Base-by-base conservation (phyloP, 2,113 vertebrate genomes). In the Uria aalge region DNA sequence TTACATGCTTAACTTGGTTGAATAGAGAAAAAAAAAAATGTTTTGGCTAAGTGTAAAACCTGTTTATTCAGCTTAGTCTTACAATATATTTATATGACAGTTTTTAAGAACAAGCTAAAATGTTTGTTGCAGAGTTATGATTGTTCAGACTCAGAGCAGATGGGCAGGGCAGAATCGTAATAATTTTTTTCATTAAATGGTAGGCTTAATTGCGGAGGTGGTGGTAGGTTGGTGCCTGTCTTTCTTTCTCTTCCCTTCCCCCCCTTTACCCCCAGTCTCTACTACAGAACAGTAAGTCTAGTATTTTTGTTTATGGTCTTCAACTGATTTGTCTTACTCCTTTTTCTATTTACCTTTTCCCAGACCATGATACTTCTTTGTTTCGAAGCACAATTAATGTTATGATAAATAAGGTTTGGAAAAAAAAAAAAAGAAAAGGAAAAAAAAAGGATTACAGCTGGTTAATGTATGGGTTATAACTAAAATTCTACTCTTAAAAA, bases 81-180 rank as follows among this genome's bases (percentile, higher is more conserved):
- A 59, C 83, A 75, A 26, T 96, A 43, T 97, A 92, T 94, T 96
- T 96, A 59, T 96, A 77, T 98, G 91, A 94, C 86, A 92, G 29
- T 94, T 90, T 94, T 96, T 95, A 98, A 97, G 95, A 97, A 96
- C 92, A 97, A 98, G 95, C 96, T 95, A 80, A 98, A 98, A 98
- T 98, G 97, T 97, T 96, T 98, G 95, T 98, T 98, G 96, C 97
- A 97, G 98, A 98, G 97, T 98, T 98, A 96, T 98, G 96, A 98
- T 90, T 98, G 98, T 98, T 98, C 98, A 98, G 98, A 98, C 98
- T 98, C 98, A 98, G 98, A 98, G 98, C 98, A 98, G 98, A 98
- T 98, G 98, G 98, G 98, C 98, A 99, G 98, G 98, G 98, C 98
- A 99, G 98, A 98, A 96, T 96, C 5, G 5, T 97, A 92, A 85